Evolutionary conservation across 2,888 invertebrate genomes (phyloP), one percentile per base, ranked within the genome.

Genomic region (Ramazzottius varieornatus): DNA sequence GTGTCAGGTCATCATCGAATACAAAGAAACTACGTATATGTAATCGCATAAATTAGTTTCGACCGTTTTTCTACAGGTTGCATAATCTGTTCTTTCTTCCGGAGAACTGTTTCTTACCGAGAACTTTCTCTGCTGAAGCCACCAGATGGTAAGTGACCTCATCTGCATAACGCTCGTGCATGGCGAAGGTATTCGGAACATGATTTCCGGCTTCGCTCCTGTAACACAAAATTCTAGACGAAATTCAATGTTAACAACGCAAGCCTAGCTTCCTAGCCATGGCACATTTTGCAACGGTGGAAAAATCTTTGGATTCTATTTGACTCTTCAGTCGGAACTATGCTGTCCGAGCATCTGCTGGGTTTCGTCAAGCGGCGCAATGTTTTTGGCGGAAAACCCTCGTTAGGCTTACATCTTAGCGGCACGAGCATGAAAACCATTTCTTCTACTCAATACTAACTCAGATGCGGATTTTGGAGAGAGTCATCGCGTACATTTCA

Each of bases 71-170:
- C 32, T 63, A 16, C 29, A 63, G 8, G n/a, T 29, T 13, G 8
- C 8, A 16, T 32, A 32, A 13, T 13, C 29, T 32, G 29, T 63
- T 13, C 8, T 63, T 8, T 8, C 16, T 8, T n/a, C 29, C 8
- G 63, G 8, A 29, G 13, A 29, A 13, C 13, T 63, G 8, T 40
- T 13, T 20, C 70, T 67, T 69, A 73, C 73, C 71, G 33, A 72
- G 64, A 1, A 70, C 70, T 32, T 70, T 69, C 33, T 71, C 70
- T 1, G 72, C 70, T 1, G 73, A 69, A 2, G 68, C 70, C 32
- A 74, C 69, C 29, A 74, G 68, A 64, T 70, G 67, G 65, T 71
- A 69, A 1, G 72, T 71, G 1, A 70, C 65, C 1, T 68, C 66
- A 65, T 74, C 74, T 4, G 69, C 68, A 66, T 74, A 74, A 13